Evolutionary conservation across 1,140 invertebrate genomes (phyloP).

Genomic region (Palaemon carinicauda): DNA sequence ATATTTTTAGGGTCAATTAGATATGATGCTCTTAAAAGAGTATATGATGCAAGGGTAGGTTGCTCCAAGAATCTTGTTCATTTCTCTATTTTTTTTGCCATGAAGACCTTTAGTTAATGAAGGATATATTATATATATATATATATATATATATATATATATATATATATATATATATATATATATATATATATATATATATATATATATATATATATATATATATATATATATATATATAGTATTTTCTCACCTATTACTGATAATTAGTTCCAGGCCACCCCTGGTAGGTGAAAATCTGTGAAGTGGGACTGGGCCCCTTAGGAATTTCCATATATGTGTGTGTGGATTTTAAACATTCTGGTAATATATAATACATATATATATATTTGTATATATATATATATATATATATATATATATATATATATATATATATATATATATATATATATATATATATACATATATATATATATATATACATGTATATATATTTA

Average conservation of each 20-base stretch:
- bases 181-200: neutral
- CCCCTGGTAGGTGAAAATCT: no score
- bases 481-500: no score
- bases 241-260: no score
- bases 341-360: no score
- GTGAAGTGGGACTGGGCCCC: no score
- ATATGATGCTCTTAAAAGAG: slow-evolving; percentile 95
- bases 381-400: neutral
- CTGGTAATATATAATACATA: no score
- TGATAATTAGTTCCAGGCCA: no score
- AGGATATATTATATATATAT: neutral
- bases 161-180: neutral
- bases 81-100: neutral
- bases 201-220: neutral
- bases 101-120: neutral
- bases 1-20: slow-evolving; percentile 96
- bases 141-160: neutral
- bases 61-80: neutral
- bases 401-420: neutral
- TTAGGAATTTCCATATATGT: no score
- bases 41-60: slow-evolving; percentile 93
- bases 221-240: no score
- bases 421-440: neutral
- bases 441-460: no score
- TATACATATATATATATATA: no score